Conservation (phyloP, 2,797 vertebrate species). For the Denticeps clupeoides region DNA sequence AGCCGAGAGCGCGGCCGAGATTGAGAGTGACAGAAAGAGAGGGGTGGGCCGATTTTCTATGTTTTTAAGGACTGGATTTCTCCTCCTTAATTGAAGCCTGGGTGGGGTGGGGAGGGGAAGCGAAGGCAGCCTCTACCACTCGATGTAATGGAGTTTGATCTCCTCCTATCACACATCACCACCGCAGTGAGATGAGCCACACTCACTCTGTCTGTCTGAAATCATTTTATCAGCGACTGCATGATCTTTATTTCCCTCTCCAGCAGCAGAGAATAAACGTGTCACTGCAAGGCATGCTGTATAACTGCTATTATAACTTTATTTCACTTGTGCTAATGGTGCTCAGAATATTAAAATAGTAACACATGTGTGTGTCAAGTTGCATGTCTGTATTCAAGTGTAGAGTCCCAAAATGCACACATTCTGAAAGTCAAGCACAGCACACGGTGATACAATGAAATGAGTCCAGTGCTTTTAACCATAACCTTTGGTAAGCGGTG, state of each 20-base stretch:
- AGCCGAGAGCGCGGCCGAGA: constrained; percentile 19
- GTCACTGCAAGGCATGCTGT: too few species aligned
- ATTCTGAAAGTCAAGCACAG: too few species aligned
- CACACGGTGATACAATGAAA: too few species aligned
- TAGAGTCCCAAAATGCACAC: too few species aligned
- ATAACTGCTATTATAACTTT: too few species aligned
- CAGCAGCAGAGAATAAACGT: too few species aligned
- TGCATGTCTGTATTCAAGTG: too few species aligned
- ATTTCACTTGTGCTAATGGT: too few species aligned
- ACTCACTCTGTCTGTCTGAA: constrained; percentile 8
- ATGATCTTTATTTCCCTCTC: neutral
- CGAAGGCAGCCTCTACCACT: neutral
- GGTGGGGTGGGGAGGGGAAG: constrained; percentile 15
- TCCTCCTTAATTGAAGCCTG: constrained; percentile 29
- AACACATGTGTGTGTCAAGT: too few species aligned
- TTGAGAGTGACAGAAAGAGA: constrained; percentile 23
- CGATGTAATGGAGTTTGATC: constrained; percentile 26
- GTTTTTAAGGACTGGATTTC: constrained; percentile 23
- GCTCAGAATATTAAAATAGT: too few species aligned
- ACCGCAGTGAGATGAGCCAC: constrained; percentile 13
- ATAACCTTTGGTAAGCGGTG: too few species aligned
- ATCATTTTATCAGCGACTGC: constrained; percentile 11
- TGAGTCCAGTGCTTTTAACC: too few species aligned
- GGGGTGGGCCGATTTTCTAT: constrained; percentile 6
- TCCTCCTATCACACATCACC: constrained; percentile 7